phyloP scores from a whole-genome alignment of 2,113 vertebrate genomes.

The Sylvicapra grimmia region DNA sequence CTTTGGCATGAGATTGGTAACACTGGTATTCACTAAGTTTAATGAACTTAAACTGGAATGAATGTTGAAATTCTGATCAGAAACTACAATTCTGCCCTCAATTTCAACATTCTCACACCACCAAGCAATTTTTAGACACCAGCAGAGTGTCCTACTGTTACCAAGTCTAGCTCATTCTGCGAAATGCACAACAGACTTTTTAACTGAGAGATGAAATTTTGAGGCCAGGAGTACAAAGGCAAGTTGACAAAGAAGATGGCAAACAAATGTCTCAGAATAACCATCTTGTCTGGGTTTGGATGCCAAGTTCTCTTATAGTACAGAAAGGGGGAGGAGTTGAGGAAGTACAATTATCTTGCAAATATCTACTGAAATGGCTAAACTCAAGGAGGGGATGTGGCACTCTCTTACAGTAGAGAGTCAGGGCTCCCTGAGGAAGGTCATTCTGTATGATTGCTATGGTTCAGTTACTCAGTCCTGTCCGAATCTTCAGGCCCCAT shows the following conservation, averaged over 20 bases:
- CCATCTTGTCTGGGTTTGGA: neutral
- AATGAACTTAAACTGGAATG: neutral
- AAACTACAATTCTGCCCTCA: neutral
- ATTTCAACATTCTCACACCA: neutral
- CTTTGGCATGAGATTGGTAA: neutral
- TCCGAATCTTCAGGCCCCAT: rapidly evolving
- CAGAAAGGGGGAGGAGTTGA: neutral
- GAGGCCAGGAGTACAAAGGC: neutral
- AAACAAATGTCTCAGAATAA: neutral
- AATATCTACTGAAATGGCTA: neutral
- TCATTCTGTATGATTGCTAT: neutral
- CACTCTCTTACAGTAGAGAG: neutral
- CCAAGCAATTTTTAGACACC: neutral
- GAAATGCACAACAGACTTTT: neutral
- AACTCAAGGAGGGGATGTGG: neutral
- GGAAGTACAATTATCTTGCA: neutral
- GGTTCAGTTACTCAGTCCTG: neutral
- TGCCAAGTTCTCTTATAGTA: neutral
- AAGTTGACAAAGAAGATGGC: neutral
- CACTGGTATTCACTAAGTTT: neutral
- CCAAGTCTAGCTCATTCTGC: neutral
- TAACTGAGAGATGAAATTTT: neutral
- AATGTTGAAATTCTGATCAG: neutral
- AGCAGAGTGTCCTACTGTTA: neutral
- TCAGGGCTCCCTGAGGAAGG: neutral